Base-by-base conservation (phyloP, 1,140 invertebrate species). In the Achroia grisella region DNA sequence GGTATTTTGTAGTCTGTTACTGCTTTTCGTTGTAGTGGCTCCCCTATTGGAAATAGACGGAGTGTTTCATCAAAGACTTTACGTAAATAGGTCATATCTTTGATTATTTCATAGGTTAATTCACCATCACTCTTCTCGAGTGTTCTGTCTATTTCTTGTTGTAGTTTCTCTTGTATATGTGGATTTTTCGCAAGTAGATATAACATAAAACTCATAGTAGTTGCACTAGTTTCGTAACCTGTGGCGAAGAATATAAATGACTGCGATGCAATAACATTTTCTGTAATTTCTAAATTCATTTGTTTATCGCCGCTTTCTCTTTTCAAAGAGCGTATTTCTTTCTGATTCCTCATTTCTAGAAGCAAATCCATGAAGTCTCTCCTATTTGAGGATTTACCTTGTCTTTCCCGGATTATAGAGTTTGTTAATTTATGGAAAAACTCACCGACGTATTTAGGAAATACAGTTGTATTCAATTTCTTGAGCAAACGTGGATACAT, bases 31-130 rank as follows among this genome's bases (percentile, higher is more conserved):
- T 87, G 66, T 2, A 91, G 45, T 8, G 86, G 61, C 0, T 86
- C 68, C 17, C 87, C 82, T 1, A 90, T 81, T 0, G 90, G 87
- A 57, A 90, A 89, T 52, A 87, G 82, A 1, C 91, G 74, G 13
- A 92, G 67, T 1, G 90, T 90, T 76, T 90, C 68, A 30, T 54
- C 46, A 34, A 71, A 64, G 4, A 55, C 55, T 56, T 53, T 48
- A 1, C 52, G 41, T 17, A 88, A 56, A 46, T 88, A 89, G 10
- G 48, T 69, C 47, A 89, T 63, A 11, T 86, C 74, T n/a, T 58
- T 72, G 0, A 89, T 34, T 4, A 51, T 36, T 6, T 89, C 86
- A 5, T 56, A 63, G 1, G 67, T 77, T 17, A 87, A 10, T 41
- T 79, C 40, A 2, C 79, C 83, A 10, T 68, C 52, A 33, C 75